Conservation (phyloP, 2,797 vertebrate genomes). For the Pseudochirops cupreus region DNA sequence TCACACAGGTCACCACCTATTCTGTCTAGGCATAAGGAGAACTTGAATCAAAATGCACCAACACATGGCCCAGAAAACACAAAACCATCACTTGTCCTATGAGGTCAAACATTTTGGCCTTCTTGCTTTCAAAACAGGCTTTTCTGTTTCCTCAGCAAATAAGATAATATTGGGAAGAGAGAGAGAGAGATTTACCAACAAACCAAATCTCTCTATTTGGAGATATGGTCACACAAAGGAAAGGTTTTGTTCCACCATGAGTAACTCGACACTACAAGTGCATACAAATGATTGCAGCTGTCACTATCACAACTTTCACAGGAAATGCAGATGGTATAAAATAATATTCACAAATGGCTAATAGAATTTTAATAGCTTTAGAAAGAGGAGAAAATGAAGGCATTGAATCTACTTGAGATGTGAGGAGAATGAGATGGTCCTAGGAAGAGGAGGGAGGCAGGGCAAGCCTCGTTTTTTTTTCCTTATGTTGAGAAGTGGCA, state of each 20-base stretch:
- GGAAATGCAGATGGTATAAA: conserved; percentile 87
- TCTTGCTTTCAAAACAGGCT: conserved; percentile 69
- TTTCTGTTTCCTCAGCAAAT: conserved; percentile 84
- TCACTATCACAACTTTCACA: conserved; percentile 83
- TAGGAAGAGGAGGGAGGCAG: conserved; percentile 70
- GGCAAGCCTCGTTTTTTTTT: conserved; percentile 71
- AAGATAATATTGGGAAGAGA: conserved; percentile 82
- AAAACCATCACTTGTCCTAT: conserved; percentile 70
- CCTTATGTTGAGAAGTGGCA: conserved; percentile 76
- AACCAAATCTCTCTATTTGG: conserved; percentile 80
- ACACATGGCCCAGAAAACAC: conserved; percentile 69
- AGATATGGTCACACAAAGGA: conserved; percentile 75
- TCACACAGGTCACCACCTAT: conserved; percentile 9
- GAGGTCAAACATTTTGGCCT: conserved; percentile 76
- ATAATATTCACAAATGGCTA: conserved; percentile 88
- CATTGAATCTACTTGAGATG: conserved; percentile 75
- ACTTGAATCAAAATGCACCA: conserved; percentile 63
- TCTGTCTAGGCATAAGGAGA: conserved; percentile 24
- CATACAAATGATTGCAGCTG: conserved; percentile 86
- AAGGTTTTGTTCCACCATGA: conserved; percentile 81
- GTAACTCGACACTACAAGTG: conserved; percentile 77
- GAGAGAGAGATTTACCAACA: conserved; percentile 85
- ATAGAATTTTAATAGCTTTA: conserved; percentile 88
- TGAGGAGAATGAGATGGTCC: conserved; percentile 77
- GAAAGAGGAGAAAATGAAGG: conserved; percentile 84